Conservation (phyloP, 2,113 vertebrate species). For the Salvator merianae region DNA sequence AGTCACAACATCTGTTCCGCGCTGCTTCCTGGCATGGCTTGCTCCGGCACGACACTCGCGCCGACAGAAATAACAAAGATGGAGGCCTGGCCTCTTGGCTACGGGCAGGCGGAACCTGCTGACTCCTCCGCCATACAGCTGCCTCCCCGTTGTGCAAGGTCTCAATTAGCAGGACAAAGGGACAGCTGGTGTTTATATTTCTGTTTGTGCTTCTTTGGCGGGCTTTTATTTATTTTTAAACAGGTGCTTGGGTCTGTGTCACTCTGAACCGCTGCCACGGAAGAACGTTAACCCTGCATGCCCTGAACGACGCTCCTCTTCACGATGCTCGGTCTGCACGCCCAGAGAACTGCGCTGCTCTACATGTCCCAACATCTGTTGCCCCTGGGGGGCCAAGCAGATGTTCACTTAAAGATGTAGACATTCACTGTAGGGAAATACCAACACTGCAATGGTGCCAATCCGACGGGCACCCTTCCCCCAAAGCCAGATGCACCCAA, state of each 20-base stretch:
- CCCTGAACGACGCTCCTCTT: too few relatives aligned
- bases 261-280: too few relatives aligned
- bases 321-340: too few relatives aligned
- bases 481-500: too few relatives aligned
- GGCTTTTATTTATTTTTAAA: neutral
- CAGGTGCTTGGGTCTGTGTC: neutral
- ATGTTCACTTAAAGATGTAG: too few relatives aligned
- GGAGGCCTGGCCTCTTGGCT: conserved; percentile 6
- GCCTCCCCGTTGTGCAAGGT: neutral
- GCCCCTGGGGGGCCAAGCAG: too few relatives aligned
- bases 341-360: too few relatives aligned
- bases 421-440: too few relatives aligned
- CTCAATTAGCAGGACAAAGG: neutral
- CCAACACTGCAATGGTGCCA: too few relatives aligned
- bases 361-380: too few relatives aligned
- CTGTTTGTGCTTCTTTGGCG: neutral
- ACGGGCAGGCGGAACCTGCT: neutral
- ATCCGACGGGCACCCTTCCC: too few relatives aligned
- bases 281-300: neutral
- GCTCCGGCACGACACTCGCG: neutral
- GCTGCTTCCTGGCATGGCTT: neutral
- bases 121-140: neutral
- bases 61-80: neutral
- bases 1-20: conserved; percentile 20
- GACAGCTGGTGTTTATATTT: neutral